A percentile compares a stretch with the other conserved stretches of the same genome.
phyloP scores from a whole-genome alignment of 2,888 invertebrate genomes.

The Rotaria macrura region DNA sequence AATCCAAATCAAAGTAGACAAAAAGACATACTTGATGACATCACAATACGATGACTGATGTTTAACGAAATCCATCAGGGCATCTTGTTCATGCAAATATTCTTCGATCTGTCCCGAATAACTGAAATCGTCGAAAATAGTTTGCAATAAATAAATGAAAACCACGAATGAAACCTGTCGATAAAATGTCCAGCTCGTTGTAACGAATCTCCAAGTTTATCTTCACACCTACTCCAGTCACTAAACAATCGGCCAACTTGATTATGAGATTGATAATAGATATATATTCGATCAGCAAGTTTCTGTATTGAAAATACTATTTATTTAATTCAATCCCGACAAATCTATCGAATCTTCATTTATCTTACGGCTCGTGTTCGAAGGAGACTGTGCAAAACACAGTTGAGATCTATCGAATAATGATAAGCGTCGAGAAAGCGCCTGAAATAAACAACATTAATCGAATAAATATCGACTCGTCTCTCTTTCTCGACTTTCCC shows the following conservation, averaged over 20 bases:
- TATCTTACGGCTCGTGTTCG: background rate
- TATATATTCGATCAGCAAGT: background rate
- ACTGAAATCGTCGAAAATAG: background rate
- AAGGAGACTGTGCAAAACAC: background rate
- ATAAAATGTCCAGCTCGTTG: slow-evolving; percentile 4
- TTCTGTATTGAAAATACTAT: background rate
- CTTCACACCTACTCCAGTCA: background rate
- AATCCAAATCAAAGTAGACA: no score
- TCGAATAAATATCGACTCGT: background rate
- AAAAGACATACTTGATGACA: background rate
- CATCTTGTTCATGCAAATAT: slow-evolving; percentile 3
- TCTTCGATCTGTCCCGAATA: slow-evolving; percentile 12
- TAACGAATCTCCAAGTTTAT: slow-evolving; percentile 18
- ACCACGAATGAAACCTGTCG: background rate
- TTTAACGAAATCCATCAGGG: slow-evolving; percentile 7
- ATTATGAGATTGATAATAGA: slow-evolving; percentile 1
- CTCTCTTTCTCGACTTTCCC: background rate
- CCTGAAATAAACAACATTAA: background rate
- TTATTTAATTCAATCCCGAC: no score
- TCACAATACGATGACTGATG: slow-evolving; percentile 13
- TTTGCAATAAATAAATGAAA: background rate
- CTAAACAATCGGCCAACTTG: background rate
- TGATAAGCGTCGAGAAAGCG: slow-evolving; percentile 3
- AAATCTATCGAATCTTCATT: background rate
- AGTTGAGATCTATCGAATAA: background rate